A percentile compares a stretch with the other conserved stretches of the same genome.
phyloP scores from a whole-genome alignment of 2,797 vertebrate species.

The Dromococcyx pavoninus region DNA sequence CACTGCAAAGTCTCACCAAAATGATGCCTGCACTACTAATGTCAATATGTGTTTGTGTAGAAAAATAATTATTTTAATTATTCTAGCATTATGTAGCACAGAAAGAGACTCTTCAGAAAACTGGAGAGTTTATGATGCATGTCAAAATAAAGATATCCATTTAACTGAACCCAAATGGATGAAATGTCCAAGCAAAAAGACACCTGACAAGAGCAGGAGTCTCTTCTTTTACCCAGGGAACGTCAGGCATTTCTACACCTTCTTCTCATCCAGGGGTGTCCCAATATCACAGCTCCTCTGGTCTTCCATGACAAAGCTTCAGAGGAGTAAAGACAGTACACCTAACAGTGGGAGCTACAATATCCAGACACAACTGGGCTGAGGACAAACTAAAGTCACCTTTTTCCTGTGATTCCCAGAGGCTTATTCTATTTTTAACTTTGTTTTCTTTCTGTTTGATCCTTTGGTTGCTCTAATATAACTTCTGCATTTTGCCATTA shows the following conservation, averaged over 20 bases:
- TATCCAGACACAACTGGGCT: neutral
- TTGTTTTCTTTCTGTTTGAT: conserved; percentile 7
- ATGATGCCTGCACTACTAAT: neutral
- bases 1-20: neutral
- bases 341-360: neutral
- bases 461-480: neutral
- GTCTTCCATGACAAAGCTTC: neutral
- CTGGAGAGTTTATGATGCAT: neutral
- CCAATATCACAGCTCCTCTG: neutral
- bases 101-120: neutral
- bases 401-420: conserved; percentile 30
- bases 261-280: neutral
- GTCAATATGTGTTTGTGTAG: neutral
- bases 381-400: conserved; percentile 46
- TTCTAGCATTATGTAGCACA: neutral
- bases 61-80: neutral
- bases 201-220: neutral
- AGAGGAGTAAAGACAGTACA: neutral
- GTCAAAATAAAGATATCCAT: neutral
- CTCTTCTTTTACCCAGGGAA: neutral
- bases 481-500: conserved; percentile 12
- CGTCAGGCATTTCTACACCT: neutral
- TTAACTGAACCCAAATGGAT: neutral
- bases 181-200: neutral
- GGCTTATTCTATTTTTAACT: conserved; percentile 33